These are phyloP conservation scores for Acrossocheilus fasciatus DNA, from an alignment of 2,797 vertebrate species.

Conservation along the genomic window DNA sequence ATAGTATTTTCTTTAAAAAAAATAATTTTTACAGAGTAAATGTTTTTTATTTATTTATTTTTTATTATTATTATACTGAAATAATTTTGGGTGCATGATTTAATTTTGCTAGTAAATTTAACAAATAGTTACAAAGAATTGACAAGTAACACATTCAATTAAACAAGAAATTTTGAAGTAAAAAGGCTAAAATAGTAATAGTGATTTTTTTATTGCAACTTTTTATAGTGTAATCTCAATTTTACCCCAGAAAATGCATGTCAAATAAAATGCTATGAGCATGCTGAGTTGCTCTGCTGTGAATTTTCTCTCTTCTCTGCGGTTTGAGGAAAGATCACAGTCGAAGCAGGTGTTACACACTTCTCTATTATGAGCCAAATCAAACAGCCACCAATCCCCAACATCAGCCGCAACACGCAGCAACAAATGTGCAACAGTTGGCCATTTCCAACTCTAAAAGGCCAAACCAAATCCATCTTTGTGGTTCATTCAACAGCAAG, in stretches of 20 bases:
- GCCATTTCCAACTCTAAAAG: slow-evolving; percentile 46
- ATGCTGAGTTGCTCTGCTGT: neutral
- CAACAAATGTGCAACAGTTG: slow-evolving; percentile 52
- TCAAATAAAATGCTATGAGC: slow-evolving; percentile 26
- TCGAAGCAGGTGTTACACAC: slow-evolving; percentile 59
- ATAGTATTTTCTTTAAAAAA: neutral
- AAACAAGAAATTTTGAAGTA: neutral
- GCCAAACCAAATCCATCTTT: slow-evolving; percentile 41
- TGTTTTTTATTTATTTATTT: neutral
- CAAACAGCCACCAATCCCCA: slow-evolving; percentile 48
- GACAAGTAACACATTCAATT: neutral
- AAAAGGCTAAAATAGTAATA: neutral
- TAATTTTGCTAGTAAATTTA: neutral
- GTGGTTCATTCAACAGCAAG: slow-evolving; percentile 44
- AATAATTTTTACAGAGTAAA: neutral
- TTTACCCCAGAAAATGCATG: neutral
- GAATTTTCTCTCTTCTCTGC: slow-evolving; percentile 13
- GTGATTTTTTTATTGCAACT: neutral
- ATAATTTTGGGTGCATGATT: neutral
- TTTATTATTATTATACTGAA: neutral
- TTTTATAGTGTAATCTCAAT: neutral
- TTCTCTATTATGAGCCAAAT: slow-evolving; percentile 52
- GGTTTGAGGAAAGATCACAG: slow-evolving; percentile 14
- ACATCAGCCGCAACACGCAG: slow-evolving; percentile 39
- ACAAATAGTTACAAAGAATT: neutral